Conservation (phyloP, 2,113 vertebrate genomes). For the Indri indri region DNA sequence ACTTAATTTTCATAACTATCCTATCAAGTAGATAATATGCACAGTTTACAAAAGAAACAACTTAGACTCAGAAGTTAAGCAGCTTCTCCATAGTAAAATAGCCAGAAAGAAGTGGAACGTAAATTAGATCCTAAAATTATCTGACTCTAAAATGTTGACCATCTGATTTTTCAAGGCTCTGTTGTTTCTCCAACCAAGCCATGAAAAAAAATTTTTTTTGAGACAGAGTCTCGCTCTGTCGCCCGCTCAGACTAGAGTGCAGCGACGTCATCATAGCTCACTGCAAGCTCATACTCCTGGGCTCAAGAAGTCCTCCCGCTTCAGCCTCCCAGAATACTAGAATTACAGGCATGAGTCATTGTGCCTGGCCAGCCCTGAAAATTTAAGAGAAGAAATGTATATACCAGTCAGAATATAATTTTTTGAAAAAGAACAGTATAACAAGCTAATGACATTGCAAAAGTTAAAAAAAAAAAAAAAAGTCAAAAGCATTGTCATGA, state of each 20-base stretch:
- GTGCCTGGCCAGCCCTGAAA: background rate
- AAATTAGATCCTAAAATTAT: background rate
- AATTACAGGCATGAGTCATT: too few species aligned
- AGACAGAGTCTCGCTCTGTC: too few species aligned
- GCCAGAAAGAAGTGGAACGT: background rate
- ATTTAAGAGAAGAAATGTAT: background rate
- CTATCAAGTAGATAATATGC: background rate
- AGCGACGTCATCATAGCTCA: too few species aligned
- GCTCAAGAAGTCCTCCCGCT: too few species aligned
- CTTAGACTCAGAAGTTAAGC: background rate
- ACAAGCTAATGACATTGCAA: background rate
- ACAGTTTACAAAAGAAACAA: background rate
- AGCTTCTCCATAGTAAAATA: background rate
- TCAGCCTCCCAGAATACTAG: too few species aligned
- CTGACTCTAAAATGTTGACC: background rate
- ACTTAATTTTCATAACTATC: background rate
- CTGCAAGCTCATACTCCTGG: too few species aligned
- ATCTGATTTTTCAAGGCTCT: constrained; percentile 4
- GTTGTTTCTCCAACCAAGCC: background rate
- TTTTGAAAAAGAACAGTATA: background rate
- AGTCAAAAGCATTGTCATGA: background rate
- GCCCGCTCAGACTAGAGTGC: too few species aligned
- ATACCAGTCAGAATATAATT: background rate
- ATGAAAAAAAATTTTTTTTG: background rate
- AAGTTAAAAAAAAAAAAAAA: background rate